Evolutionary conservation across 2,113 vertebrate genomes (phyloP).

Genomic region (Orthochromis malagaraziensis): DNA sequence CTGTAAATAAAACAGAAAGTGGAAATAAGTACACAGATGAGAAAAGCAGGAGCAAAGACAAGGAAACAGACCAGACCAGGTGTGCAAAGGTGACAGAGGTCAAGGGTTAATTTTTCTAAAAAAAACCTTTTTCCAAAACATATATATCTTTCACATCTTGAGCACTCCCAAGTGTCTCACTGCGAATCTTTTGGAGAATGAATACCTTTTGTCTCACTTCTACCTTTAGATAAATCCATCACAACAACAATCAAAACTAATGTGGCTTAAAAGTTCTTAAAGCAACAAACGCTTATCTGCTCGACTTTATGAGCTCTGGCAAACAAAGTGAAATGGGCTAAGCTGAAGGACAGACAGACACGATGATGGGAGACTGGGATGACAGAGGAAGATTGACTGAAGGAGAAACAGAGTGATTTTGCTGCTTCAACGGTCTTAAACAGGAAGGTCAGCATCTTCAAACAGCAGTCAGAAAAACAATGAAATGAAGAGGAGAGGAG

Average conservation of each 20-base stretch:
- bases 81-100: neutral
- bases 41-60: neutral
- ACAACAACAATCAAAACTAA: neutral
- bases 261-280: neutral
- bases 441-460: slow-evolving; percentile 23
- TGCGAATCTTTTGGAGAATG: rapidly evolving
- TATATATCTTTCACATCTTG: neutral
- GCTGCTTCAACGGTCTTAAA: slow-evolving; percentile 2
- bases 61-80: neutral
- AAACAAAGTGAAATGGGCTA: neutral
- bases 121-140: neutral
- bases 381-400: neutral
- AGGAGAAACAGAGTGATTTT: neutral
- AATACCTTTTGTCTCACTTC: too few species aligned
- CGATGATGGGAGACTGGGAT: neutral
- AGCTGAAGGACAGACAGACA: neutral
- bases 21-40: neutral
- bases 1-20: neutral
- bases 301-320: neutral
- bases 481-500: neutral
- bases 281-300: neutral
- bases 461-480: neutral
- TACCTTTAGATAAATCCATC: neutral
- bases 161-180: neutral
- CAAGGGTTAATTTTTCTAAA: neutral